Base-by-base conservation (phyloP, 1,140 invertebrate genomes). In the Drosophila seguyi region DNA sequence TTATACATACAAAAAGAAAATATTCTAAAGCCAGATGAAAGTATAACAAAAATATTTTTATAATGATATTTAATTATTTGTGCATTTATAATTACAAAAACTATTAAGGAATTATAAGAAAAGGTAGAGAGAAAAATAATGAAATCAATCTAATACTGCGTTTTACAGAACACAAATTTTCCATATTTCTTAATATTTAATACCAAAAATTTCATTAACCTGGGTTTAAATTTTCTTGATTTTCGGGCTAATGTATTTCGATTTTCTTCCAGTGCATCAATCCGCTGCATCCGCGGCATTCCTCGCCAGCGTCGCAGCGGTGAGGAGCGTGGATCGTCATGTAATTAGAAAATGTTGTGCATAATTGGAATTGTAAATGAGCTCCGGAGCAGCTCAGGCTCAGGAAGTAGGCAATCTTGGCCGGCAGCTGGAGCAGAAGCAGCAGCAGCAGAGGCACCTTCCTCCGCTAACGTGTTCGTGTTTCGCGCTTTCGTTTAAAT, bases 331-430 rank as follows among this genome's bases (percentile, higher is more conserved):
- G 78, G 88, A 91, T 91, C 75, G 83, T 82, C 74, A 75, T 91
- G 88, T 91, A 91, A 91, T 91, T 91, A 91, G 88, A 91, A 91
- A 91, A 91, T 91, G 88, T 81, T 91, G 83, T 84, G 83, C 88
- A 91, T 91, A 91, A 91, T 91, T 91, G 83, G 80, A 91, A 91
- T 91, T 91, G 88, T 88, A 91, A 91, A 91, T 91, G 88, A 91
- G 83, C 77, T 45, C 13, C 39, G 61, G 16, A 34, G 38, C 36
- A 13, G 29, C 55, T 31, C 47, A 5, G 22, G 61, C 65, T 79
- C 65, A 79, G 75, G 75, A 84, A 78, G 76, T 79, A 39, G 52
- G 69, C 79, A 71, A 78, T 79, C 71, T 76, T 76, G 74, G 77
- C 74, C 81, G 25, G 73, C 50, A 38, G 20, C 38, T 20, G 34